A percentile compares a stretch with the other conserved stretches of the same genome.
These are phyloP conservation scores for Elephas maximus DNA, from an alignment of 2,113 vertebrate genomes.

Conservation along the genomic window DNA sequence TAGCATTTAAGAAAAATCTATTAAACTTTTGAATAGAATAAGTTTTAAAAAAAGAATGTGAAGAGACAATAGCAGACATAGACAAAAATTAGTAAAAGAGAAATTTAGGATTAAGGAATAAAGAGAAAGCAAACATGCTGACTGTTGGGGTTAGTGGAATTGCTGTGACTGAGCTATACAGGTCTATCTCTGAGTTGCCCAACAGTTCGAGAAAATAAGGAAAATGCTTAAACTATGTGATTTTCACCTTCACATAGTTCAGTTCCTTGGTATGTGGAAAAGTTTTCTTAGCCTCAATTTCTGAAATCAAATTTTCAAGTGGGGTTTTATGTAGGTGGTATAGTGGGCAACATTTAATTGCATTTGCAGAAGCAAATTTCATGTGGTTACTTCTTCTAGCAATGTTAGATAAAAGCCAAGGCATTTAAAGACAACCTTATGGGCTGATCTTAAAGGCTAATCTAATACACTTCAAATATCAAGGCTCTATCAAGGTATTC, in stretches of 20 bases:
- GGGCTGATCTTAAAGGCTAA: not conserved
- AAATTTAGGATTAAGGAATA: not conserved
- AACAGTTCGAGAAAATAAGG: not conserved
- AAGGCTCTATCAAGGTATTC: not conserved
- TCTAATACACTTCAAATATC: not conserved
- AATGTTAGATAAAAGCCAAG: not conserved
- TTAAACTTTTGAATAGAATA: not conserved
- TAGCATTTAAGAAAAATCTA: not conserved
- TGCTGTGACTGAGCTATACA: not conserved
- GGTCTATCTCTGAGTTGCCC: not conserved
- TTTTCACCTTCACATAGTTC: not conserved
- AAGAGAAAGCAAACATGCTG: not conserved
- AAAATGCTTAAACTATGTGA: not conserved
- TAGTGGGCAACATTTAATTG: not conserved
- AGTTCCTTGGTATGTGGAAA: not conserved
- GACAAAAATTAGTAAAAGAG: not conserved
- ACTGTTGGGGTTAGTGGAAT: not conserved
- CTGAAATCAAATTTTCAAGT: not conserved
- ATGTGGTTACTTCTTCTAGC: not conserved
- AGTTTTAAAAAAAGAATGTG: not conserved
- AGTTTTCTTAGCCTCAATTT: not conserved
- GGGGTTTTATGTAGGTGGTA: not conserved
- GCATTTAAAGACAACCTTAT: not conserved
- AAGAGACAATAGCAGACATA: not conserved
- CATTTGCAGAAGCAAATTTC: not conserved